Percentiles rank a stretch among this genome's conserved stretches.
phyloP scores from a whole-genome alignment of 2,888 invertebrate species.

The Drosophila nigritarsus region DNA sequence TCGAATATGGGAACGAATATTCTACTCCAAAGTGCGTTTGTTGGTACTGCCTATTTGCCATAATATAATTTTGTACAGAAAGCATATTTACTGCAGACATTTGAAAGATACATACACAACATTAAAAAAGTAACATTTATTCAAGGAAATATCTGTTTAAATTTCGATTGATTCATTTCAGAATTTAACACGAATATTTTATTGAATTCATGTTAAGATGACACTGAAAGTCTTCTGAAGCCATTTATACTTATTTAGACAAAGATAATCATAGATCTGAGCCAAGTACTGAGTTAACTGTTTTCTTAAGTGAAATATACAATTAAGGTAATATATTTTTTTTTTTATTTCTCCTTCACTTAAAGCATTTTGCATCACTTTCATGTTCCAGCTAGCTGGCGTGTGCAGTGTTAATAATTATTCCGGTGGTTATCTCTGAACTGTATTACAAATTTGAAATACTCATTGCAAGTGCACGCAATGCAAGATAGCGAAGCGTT shows the following conservation, averaged over 20 bases:
- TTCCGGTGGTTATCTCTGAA: neutral
- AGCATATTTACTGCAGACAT: neutral
- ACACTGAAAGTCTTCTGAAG: neutral
- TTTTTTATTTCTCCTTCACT: neutral
- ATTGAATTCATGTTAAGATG: neutral
- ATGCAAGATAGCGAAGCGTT: constrained; percentile 26
- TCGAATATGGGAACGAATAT: neutral
- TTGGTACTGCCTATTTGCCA: neutral
- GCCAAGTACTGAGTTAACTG: neutral
- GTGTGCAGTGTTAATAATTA: neutral
- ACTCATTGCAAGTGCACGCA: constrained; percentile 23
- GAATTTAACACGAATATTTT: neutral
- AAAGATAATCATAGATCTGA: neutral
- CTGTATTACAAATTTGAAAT: constrained; percentile 4
- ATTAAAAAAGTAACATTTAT: neutral
- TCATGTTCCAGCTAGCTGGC: neutral
- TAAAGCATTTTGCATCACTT: neutral
- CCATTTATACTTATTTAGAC: neutral
- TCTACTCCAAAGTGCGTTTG: neutral
- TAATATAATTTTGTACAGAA: neutral
- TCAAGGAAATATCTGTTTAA: neutral
- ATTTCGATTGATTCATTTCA: neutral
- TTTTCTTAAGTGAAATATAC: neutral
- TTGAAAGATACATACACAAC: neutral
- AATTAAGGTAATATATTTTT: neutral